Percentiles rank a stretch among this genome's conserved stretches.
These are phyloP conservation scores for Lemur catta DNA, from an alignment of 2,797 vertebrate genomes.

Conservation along the genomic window DNA sequence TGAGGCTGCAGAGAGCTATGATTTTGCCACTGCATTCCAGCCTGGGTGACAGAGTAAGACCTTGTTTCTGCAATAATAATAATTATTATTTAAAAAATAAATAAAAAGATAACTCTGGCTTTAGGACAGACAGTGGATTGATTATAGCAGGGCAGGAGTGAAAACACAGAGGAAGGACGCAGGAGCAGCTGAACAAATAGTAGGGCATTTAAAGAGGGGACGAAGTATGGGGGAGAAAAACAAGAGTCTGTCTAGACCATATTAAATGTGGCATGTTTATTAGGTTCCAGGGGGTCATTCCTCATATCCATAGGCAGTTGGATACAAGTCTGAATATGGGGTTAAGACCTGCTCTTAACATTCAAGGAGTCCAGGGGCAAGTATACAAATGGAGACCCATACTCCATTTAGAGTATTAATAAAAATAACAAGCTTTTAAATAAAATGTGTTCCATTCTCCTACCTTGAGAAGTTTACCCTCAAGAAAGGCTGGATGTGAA, in stretches of 20 bases:
- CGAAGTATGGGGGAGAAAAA: background rate
- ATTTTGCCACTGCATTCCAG: no score
- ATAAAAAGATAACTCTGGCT: background rate
- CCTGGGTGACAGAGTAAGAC: no score
- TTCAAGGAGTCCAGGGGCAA: background rate
- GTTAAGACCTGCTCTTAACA: background rate
- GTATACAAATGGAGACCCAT: background rate
- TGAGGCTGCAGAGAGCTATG: no score
- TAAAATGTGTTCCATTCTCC: background rate
- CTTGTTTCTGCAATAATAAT: no score
- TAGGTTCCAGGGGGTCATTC: background rate
- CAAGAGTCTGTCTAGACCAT: background rate
- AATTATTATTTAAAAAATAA: no score
- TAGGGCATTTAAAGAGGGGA: background rate
- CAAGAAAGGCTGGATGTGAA: background rate
- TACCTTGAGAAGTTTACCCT: background rate
- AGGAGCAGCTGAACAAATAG: background rate
- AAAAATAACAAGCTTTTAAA: background rate
- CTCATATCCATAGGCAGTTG: background rate
- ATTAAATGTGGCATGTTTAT: background rate
- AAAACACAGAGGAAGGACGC: background rate
- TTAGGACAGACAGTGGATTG: background rate
- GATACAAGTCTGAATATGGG: background rate
- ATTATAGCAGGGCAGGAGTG: background rate
- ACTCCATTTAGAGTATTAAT: background rate